Evolutionary conservation across 1,140 invertebrate species (phyloP), one percentile per base, ranked within the genome.

Genomic region (Drosophila sturtevanti): DNA sequence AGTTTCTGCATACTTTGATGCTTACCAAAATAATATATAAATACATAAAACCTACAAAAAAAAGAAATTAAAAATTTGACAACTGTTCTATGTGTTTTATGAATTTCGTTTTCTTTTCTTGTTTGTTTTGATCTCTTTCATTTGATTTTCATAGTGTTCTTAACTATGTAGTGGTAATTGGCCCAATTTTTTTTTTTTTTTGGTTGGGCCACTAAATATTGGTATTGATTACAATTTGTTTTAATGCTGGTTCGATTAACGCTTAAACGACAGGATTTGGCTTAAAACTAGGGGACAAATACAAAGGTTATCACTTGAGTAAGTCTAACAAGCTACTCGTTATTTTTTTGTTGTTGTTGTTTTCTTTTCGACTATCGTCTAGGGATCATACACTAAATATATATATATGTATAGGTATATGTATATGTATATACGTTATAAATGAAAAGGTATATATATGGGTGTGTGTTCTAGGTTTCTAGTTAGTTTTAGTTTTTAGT

Each of bases 291-390:
- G 66, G 87, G 27, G 82, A 89, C 84, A 87, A 87, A 87, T 86
- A 86, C 82, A 86, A 87, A 89, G 82, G 79, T 87, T 87, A 87
- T 87, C 82, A 87, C 82, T 87, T 87, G 82, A 87, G 82, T 87
- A 87, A 69, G 84, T 87, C 82, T 87, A 87, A 87, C 82, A 87
- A 87, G 72, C 82, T 87, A 87, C 82, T 86, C 82, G 65, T 82
- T 73, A 69, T 65, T 31, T 31, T 31, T 31, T 31, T 61, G n/a
- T n/a, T n/a, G n/a, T 68, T 76, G 37, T 81, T 82, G 34, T 61
- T 58, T 35, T 41, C 41, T 51, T 48, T 78, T 65, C 52, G 37
- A 60, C 77, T 79, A 79, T 16, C 35, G 70, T 37, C 66, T 66
- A 68, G 66, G 67, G 58, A 68, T 72, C 70, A 72, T 68, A 63